phyloP scores from a whole-genome alignment of 1,140 invertebrate genomes.

The Drosophila ohnishii region DNA sequence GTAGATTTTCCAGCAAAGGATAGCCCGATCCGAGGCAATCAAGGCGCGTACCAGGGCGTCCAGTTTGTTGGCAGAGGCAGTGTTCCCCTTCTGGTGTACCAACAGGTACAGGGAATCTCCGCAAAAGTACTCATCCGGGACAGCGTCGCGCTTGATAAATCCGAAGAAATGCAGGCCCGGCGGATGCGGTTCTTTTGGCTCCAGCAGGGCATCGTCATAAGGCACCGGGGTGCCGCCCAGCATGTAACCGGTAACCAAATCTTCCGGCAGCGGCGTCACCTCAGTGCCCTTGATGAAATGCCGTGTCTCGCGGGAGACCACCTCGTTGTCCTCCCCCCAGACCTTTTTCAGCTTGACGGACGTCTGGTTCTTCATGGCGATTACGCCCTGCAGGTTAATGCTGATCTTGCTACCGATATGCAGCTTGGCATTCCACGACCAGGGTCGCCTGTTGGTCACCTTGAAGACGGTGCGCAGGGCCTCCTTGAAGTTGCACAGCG shows the following conservation, averaged over 20 bases:
- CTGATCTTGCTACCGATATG: constrained; percentile 64
- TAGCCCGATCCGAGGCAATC: constrained; percentile 39
- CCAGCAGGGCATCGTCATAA: constrained; percentile 65
- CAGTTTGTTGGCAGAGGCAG: constrained; percentile 62
- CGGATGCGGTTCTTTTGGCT: constrained; percentile 44
- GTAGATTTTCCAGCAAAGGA: constrained; percentile 77
- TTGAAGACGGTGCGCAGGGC: constrained; percentile 50
- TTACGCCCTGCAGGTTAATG: constrained; percentile 66
- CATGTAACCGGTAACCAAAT: constrained; percentile 79
- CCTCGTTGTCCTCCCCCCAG: constrained; percentile 58
- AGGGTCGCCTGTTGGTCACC: constrained; percentile 60
- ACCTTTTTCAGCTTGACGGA: constrained; percentile 69
- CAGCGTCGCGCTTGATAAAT: constrained; percentile 58
- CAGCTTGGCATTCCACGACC: constrained; percentile 69
- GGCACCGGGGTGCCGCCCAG: constrained; percentile 74
- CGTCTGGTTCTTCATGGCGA: constrained; percentile 73
- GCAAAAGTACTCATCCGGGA: constrained; percentile 70
- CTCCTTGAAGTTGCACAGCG: constrained; percentile 70
- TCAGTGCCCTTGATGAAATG: constrained; percentile 66
- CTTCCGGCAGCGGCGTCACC: constrained; percentile 51
- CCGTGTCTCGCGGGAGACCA: constrained; percentile 55
- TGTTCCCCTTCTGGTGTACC: constrained; percentile 61
- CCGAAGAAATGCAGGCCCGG: constrained; percentile 72
- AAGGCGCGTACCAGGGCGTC: constrained; percentile 72
- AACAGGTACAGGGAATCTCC: constrained; percentile 72